These are phyloP conservation scores for Lapara coniferarum DNA, from an alignment of 2,888 invertebrate species.

Conservation along the genomic window DNA sequence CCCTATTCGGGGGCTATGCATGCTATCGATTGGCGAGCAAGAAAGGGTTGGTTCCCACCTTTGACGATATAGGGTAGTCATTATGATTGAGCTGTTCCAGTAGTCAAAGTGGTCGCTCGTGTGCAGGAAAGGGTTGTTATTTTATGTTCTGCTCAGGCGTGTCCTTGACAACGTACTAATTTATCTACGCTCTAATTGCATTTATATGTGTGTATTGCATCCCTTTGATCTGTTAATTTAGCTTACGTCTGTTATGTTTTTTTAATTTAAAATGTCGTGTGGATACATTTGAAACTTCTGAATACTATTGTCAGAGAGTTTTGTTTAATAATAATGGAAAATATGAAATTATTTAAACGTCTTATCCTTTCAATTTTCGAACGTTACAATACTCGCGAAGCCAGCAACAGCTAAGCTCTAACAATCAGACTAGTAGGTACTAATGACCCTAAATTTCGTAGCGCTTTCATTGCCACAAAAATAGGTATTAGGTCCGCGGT, in stretches of 20 bases:
- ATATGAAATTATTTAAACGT: not conserved
- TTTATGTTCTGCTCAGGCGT: not conserved
- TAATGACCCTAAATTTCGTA: slow-evolving; percentile 16
- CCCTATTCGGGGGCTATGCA: slow-evolving; percentile 54
- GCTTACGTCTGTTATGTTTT: no score
- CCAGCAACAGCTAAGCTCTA: not conserved
- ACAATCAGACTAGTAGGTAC: not conserved
- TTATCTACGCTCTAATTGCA: not conserved
- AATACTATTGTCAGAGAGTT: not conserved
- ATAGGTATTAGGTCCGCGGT: slow-evolving; percentile 12
- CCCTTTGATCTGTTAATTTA: not conserved
- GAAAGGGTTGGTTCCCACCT: slow-evolving; percentile 63
- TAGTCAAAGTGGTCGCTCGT: slow-evolving; percentile 53
- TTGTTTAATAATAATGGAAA: no score
- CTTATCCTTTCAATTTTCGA: not conserved
- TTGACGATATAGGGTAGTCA: slow-evolving; percentile 56
- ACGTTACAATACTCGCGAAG: not conserved
- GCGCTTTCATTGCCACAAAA: not conserved
- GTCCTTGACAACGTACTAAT: not conserved
- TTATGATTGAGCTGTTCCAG: slow-evolving; percentile 59
- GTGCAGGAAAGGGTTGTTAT: slow-evolving; percentile 43
- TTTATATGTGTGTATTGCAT: not conserved
- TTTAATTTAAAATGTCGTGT: no score
- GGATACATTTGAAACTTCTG: not conserved
- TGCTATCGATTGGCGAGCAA: slow-evolving; percentile 60